Base-by-base conservation (phyloP, 2,888 invertebrate species). In the Dryocosmus kuriphilus region DNA sequence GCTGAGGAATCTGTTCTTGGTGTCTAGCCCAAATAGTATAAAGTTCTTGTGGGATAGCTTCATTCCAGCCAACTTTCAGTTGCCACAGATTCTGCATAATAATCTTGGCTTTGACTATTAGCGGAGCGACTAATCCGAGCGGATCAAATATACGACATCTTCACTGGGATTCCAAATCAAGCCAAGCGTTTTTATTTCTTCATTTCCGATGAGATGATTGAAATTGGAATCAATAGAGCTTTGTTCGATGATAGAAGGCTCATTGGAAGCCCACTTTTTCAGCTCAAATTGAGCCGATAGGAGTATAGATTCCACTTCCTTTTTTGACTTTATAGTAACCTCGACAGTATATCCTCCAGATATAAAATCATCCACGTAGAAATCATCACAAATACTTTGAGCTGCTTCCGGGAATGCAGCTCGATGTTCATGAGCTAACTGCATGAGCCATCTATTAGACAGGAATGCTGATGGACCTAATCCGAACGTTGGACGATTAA, bases 131-230 rank as follows among this genome's bases (percentile, higher is more conserved):
- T 6, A 87, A 55, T 16, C 85, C 85, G 11, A 86, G 77, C 5
- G 85, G 83, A 75, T 87, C 86, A 67, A 80, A 86, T 9, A 86
- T 80, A 74, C 81, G 19, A 41, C 35, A 75, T 84, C 81, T 4
- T 41, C 14, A 9, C 46, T 24, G n/a, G 79, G 76, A 14, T 78
- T 76, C 82, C 83, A 84, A n/a, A 57, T 38, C 4, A 78, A 32
- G 22, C 76, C 77, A 22, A 80, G 61, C 5, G 80, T 80, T 11
- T 77, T 78, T 4, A 62, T 41, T 51, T 74, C 74, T 2, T 73
- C 19, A 19, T 62, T 14, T 22, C 19, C 6, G 16, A 51, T 16
- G 46, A 75, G 8, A 16, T 65, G 41, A 11, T 22, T 30, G 5
- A 22, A 2, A 35, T 35, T n/a, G 8, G 35, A 63, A 30, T 63